Conservation (phyloP, 2,113 vertebrate genomes). For the Forbesichthys agassizii region DNA sequence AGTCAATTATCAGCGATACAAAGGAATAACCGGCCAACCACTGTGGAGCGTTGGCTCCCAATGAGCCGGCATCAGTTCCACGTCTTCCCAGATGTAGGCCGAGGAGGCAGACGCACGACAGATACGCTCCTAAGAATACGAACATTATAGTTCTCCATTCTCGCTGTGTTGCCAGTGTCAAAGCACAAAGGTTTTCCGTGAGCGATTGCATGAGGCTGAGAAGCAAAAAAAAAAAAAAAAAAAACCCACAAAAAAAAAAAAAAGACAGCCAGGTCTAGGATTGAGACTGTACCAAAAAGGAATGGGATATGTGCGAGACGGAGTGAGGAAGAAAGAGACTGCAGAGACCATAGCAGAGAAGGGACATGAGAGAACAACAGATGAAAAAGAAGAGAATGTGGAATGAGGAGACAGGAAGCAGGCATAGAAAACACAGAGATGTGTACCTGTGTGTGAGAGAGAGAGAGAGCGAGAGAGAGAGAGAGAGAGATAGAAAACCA, state of each 20-base stretch:
- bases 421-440: background rate
- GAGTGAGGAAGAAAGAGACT: conserved; percentile 27
- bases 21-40: conserved; percentile 35
- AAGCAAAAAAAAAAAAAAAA: conserved; percentile 8
- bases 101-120: background rate
- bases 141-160: conserved; percentile 24
- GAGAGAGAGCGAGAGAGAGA: conserved; percentile 18
- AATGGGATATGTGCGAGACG: conserved; percentile 47
- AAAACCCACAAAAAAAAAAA: too few relatives aligned
- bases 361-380: conserved; percentile 44
- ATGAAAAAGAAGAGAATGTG: conserved; percentile 41
- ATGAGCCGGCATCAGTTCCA: background rate
- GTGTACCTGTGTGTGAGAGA: background rate
- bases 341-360: conserved; percentile 32
- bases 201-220: conserved; percentile 42
- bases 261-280: conserved; percentile 27
- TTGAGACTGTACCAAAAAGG: conserved; percentile 32
- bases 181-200: conserved; percentile 32
- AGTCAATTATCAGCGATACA: conserved; percentile 48
- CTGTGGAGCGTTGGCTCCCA: background rate
- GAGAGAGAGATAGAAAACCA: conserved; percentile 34
- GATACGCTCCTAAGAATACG: conserved; percentile 61
- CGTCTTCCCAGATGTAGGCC: conserved; percentile 17
- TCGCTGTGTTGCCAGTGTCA: conserved; percentile 31
- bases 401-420: conserved; percentile 35